A percentile compares a stretch with the other conserved stretches of the same genome.
Evolutionary conservation across 1,140 invertebrate species (phyloP).

Genomic region (Alviniconcha marisindica): DNA sequence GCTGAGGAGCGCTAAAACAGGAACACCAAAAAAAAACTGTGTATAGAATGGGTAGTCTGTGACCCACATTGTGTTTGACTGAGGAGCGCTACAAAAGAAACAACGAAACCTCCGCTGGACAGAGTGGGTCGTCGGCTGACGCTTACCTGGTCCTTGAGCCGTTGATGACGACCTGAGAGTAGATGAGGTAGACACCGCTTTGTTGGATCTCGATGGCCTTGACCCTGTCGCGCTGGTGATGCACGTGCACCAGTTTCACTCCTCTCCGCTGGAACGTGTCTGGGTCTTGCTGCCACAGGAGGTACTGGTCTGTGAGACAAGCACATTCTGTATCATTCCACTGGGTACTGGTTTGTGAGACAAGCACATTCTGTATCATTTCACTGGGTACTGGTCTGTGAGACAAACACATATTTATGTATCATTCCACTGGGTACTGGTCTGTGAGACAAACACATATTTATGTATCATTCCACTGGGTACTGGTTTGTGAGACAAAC

Average conservation of each 20-base stretch:
- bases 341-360: not conserved
- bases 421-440: too few relatives aligned
- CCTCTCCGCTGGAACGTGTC: not conserved
- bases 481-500: not conserved
- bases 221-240: not conserved
- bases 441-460: too few relatives aligned
- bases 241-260: not conserved
- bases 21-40: too few relatives aligned
- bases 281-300: not conserved
- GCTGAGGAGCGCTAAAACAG: too few relatives aligned
- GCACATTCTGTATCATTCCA: not conserved
- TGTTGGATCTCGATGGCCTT: constrained; percentile 7
- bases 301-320: constrained; percentile 9
- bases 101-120: too few relatives aligned
- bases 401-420: too few relatives aligned
- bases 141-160: not conserved
- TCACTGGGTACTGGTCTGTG: too few relatives aligned
- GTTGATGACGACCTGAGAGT: constrained; percentile 14
- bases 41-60: too few relatives aligned
- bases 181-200: not conserved
- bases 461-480: not conserved
- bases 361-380: too few relatives aligned
- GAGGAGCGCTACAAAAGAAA: too few relatives aligned
- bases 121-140: too few relatives aligned
- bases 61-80: too few relatives aligned